A percentile compares a stretch with the other conserved stretches of the same genome.
Evolutionary conservation across 2,113 vertebrate species (phyloP).

Genomic region (Bufo bufo): DNA sequence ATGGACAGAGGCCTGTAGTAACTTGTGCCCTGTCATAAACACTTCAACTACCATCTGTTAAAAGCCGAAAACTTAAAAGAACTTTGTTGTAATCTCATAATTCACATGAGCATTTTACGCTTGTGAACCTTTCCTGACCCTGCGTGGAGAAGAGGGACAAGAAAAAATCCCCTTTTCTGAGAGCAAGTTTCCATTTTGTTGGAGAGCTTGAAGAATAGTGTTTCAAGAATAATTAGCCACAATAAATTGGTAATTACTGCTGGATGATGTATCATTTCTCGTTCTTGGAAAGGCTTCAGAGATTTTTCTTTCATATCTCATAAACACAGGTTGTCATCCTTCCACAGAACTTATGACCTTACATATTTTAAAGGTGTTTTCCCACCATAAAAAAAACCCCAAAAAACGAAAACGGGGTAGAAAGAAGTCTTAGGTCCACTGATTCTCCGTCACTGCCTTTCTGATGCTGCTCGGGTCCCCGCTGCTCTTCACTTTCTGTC

Average conservation of each 20-base stretch:
- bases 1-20: constrained; percentile 66
- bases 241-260: constrained; percentile 29
- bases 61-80: constrained; percentile 69
- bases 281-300: constrained; percentile 41
- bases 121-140: constrained; percentile 66
- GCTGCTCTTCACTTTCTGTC: too few relatives aligned
- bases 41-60: constrained; percentile 68
- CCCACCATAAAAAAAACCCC: too few relatives aligned
- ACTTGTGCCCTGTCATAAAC: constrained; percentile 67
- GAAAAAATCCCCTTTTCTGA: not conserved
- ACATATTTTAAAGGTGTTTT: not conserved
- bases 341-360: not conserved
- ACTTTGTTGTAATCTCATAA: constrained; percentile 68
- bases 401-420: too few relatives aligned
- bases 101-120: constrained; percentile 63
- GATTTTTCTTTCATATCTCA: constrained; percentile 32
- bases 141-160: constrained; percentile 46
- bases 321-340: not conserved
- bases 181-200: constrained; percentile 32
- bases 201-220: not conserved
- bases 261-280: constrained; percentile 1
- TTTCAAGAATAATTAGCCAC: constrained; percentile 8
- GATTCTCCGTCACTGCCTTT: too few relatives aligned
- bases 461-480: too few relatives aligned
- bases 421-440: too few relatives aligned